These are phyloP conservation scores for Teleopsis dalmanni DNA, from an alignment of 1,140 invertebrate genomes.

Conservation along the genomic window DNA sequence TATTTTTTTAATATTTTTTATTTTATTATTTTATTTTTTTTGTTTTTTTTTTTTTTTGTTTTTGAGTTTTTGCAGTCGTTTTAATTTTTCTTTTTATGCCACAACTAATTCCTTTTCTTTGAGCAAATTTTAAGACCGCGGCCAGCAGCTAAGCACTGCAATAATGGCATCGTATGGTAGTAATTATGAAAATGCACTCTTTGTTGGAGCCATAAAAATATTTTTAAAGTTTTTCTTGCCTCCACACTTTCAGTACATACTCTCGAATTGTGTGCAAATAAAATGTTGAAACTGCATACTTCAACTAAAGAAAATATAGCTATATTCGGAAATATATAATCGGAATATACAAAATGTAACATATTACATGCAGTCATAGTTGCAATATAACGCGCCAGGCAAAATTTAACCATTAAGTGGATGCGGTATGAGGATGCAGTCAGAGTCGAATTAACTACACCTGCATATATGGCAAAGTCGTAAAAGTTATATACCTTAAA, in stretches of 20 bases:
- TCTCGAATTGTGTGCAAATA: background rate
- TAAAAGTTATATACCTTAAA: background rate
- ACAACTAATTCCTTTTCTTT: no score
- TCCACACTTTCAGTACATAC: no score
- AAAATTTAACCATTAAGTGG: background rate
- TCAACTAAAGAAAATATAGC: background rate
- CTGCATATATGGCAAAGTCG: conserved; percentile 1
- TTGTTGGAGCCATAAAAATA: conserved; percentile 5
- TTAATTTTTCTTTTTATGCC: no score
- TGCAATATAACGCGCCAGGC: no score
- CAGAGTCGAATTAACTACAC: background rate
- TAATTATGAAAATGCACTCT: conserved; percentile 8
- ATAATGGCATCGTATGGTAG: background rate
- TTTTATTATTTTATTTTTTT: no score
- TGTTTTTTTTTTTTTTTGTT: no score
- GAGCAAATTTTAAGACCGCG: no score
- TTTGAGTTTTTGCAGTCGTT: no score
- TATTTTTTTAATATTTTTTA: no score
- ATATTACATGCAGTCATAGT: no score
- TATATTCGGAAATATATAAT: no score
- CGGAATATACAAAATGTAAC: no score
- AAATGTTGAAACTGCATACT: conserved; percentile 1
- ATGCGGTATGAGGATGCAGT: background rate
- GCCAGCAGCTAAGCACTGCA: background rate
- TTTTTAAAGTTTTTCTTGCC: conserved; percentile 4